Evolutionary conservation across 2,797 vertebrate genomes (phyloP).

Genomic region (Periophthalmus magnuspinnatus): DNA sequence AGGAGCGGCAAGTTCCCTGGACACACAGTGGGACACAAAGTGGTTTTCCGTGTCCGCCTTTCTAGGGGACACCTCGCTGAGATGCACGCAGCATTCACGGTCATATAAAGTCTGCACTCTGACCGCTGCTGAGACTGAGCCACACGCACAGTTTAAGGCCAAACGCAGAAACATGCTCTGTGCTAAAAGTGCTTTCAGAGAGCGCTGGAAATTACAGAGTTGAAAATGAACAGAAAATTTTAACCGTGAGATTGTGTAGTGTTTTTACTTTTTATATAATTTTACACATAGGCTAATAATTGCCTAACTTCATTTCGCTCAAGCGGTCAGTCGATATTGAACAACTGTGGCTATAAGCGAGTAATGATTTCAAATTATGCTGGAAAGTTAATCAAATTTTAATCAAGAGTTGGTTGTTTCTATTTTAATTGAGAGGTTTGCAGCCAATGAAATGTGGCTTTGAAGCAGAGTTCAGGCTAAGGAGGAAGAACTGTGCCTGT

Average conservation of each 20-base stretch:
- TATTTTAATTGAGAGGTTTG: too few relatives aligned
- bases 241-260: conserved; percentile 6
- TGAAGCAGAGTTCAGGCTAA: too few relatives aligned
- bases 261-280: background rate
- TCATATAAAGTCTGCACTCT: conserved; percentile 59
- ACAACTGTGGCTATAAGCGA: too few relatives aligned
- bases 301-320: too few relatives aligned
- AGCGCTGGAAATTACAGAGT: conserved; percentile 48
- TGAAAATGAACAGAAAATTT: background rate
- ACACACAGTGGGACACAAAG: conserved; percentile 38
- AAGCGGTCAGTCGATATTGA: too few relatives aligned
- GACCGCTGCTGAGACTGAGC: conserved; percentile 43
- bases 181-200: conserved; percentile 27
- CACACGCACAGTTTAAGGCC: conserved; percentile 14
- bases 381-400: too few relatives aligned
- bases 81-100: conserved; percentile 35
- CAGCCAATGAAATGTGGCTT: too few relatives aligned
- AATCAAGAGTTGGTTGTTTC: too few relatives aligned
- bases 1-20: conserved; percentile 39
- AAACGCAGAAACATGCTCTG: conserved; percentile 17
- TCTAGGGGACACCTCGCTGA: conserved; percentile 36
- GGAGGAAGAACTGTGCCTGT: too few relatives aligned
- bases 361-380: too few relatives aligned
- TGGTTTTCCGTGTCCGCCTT: conserved; percentile 28
- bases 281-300: background rate